Evolutionary conservation across 2,888 invertebrate genomes (phyloP), one percentile per base, ranked within the genome.

Genomic region (Cynaeus angustus): DNA sequence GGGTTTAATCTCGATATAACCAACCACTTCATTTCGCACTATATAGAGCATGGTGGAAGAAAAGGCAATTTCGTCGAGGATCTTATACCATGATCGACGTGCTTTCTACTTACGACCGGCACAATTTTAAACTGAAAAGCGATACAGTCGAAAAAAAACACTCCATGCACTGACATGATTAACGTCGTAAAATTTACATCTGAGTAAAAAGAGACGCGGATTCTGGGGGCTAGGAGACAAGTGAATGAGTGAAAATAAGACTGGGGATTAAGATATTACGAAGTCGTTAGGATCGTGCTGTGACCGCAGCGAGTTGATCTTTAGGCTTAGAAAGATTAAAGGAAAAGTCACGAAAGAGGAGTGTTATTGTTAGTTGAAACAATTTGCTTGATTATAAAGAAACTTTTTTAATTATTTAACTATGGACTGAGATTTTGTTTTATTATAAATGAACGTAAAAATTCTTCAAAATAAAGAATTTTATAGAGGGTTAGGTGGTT

Each of bases 1-100:
- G 12, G 26, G 67, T 53, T 68, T 68, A 68, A 68, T 68, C 64
- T 68, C 64, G 68, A 68, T 68, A 66, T 56, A 66, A 48, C 66
- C 56, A 48, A 66, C 26, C 64, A 62, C 62, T 62, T 62, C 62
- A 62, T 62, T 41, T 62, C 62, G 45, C 41, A 62, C 38, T 52
- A 26, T 55, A 43, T 13, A 10, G 28, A 46, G 38, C 45, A 53
- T 64, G 9, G 53, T 64, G 53, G 52, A 53, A 64, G 64, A 64
- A 64, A 64, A 64, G 53, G 64, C 64, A 64, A 64, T 64, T 64
- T 64, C 43, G 45, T 10, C 37, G 38, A 41, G 48, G 48, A 50
- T 61, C 61, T 61, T 50, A 3, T 13, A 4, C 50, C 10, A 50
- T 62, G 62, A 62, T 62, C 50, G 62, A 62, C 62, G 62, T 62